Base-by-base conservation (phyloP, 2,888 invertebrate genomes). In the Germaria angustata region DNA sequence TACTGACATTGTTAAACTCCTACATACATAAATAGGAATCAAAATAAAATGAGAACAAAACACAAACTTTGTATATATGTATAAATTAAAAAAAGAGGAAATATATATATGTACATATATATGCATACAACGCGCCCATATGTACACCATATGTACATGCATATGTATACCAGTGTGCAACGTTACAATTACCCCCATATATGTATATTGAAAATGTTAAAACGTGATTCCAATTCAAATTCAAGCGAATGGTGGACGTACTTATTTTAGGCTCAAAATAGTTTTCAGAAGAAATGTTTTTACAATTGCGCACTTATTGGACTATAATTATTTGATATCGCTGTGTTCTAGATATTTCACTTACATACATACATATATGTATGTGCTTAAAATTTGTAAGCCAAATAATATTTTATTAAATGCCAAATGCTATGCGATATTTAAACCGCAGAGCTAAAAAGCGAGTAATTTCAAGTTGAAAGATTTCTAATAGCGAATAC, bases 181-280 rank as follows among this genome's bases (percentile, higher is more conserved):
- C 78, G 71, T 36, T 53, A 61, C 39, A 79, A 82, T 79, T 69
- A 78, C 44, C 34, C 57, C 81, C 81, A 75, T 79, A 75, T 75
- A 28, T 8, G 15, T 13, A 76, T 22, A 28, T 39, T 34, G 5
- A 49, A 51, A 68, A 15, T 49, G 11, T 13, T 53, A 20, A 66
- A 53, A 82, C 82, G 82, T 82, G 82, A 75, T 75, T 75, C 5
- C 32, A 75, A 75, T 79, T 51, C 51, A 57, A 75, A 82, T 79
- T 75, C 22, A 49, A 20, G 15, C 22, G 34, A 59, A 5, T 72
- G 17, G 49, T 68, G 11, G 69, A 65, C 41, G 24, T 57, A 49
- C 15, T 49, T 22, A 49, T 51, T 69, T 24, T 32, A 46, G 53
- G 51, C 53, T 59, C 11, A 39, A 73, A 44, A 44, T 44, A 39